Evolutionary conservation across 2,113 vertebrate genomes (phyloP), one percentile per base, ranked within the genome.

Genomic region (Spheniscus mendiculus): DNA sequence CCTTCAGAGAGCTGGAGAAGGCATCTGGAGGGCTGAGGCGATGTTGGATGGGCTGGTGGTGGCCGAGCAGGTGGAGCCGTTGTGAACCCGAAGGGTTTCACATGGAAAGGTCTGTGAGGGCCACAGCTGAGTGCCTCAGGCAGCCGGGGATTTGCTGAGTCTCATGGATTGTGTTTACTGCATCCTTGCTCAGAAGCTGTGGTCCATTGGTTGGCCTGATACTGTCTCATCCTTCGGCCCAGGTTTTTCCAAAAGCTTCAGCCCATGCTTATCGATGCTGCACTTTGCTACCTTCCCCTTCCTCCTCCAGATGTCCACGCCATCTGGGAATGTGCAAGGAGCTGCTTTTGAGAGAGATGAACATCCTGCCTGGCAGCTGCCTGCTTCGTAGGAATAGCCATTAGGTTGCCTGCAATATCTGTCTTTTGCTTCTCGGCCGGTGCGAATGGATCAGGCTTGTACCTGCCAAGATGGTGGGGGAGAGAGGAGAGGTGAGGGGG

Each of bases 51-150:
- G 67, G 12, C 47, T 90, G 34, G 1, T 78, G 53, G 47, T 53
- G 53, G n/a, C 38, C 1, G 0, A 61, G 32, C 1, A 0, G 4
- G 10, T 77, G 11, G 25, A 82, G 18, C 19, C 4, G 0, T 17
- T 55, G 15, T 45, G 11, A 96, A 22, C 40, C 42, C 0, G 1
- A 52, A 58, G 56, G 49, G 8, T 58, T 55, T 95, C 27, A 10
- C 12, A 3, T 1, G 4, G 50, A 78, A 81, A 32, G 26, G 58
- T 62, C 38, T 10, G 2, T 6, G 32, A 79, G 25, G 13, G 16
- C 42, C n/a, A 25, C 30, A 42, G 25, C 55, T 1, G 7, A n/a
- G 16, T 49, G 30, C 62, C 38, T 70, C 34, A 34, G 40, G 32
- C 0, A 0, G 25, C 21, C 2, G 8, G 22, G 30, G 59, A 49